A percentile compares a stretch with the other conserved stretches of the same genome.
phyloP scores from a whole-genome alignment of 2,888 invertebrate genomes.

The Lasioglossum marginatum region DNA sequence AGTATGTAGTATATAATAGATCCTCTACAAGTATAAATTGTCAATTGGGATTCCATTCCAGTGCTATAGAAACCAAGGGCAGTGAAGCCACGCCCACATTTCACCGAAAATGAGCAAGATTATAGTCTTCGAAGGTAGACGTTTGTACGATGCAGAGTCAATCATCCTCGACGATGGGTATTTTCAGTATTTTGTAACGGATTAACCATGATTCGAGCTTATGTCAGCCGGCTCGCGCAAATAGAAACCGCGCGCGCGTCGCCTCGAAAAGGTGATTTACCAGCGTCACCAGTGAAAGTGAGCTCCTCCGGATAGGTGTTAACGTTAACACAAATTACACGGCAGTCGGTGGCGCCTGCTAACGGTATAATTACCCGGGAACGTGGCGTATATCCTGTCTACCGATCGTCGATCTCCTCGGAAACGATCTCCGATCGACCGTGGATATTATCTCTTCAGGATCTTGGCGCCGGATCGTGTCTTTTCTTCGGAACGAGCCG shows the following conservation, averaged over 20 bases:
- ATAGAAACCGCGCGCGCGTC: conserved; percentile 9
- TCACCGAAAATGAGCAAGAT: background rate
- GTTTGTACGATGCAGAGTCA: background rate
- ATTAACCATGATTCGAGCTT: background rate
- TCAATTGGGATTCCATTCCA: background rate
- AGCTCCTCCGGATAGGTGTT: background rate
- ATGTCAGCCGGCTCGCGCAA: background rate
- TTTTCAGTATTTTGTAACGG: background rate
- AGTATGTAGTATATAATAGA: no score
- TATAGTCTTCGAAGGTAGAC: background rate
- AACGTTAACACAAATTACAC: conserved; percentile 22
- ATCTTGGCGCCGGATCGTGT: background rate
- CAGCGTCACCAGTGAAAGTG: conserved; percentile 36
- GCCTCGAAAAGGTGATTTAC: conserved; percentile 25
- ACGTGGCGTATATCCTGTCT: background rate
- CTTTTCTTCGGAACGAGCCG: background rate
- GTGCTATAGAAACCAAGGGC: background rate
- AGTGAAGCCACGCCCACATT: background rate
- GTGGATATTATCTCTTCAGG: background rate
- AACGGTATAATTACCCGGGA: background rate
- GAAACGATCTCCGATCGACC: background rate
- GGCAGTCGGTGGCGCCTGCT: background rate
- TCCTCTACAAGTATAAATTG: background rate
- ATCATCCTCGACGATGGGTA: background rate
- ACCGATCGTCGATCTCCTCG: background rate